Percentiles rank a stretch among this genome's conserved stretches.
Conservation (phyloP, 2,888 invertebrate species). For the Nudaria mundana region DNA sequence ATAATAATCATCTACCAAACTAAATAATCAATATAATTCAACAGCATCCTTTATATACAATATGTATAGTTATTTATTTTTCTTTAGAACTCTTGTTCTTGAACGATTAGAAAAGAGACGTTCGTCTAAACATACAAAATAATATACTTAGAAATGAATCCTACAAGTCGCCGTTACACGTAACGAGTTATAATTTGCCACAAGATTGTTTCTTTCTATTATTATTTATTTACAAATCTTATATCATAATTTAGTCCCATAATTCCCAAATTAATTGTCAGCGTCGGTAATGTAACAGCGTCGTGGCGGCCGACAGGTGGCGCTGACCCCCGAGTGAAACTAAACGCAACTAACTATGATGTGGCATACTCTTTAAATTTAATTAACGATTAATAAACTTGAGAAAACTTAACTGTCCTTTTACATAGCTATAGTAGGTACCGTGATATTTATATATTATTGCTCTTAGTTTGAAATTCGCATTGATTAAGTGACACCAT, state of each 20-base stretch:
- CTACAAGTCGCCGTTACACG: conserved; percentile 58
- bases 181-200: conserved; percentile 79
- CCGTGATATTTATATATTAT: conserved; percentile 16
- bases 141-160: conserved; percentile 58
- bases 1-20: conserved; percentile 79
- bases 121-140: conserved; percentile 61
- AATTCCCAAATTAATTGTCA: conserved; percentile 66
- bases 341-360: background rate
- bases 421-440: conserved; percentile 22
- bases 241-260: conserved; percentile 78
- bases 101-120: conserved; percentile 57
- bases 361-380: conserved; percentile 20
- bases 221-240: conserved; percentile 77
- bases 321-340: background rate
- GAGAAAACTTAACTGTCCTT: conserved; percentile 61
- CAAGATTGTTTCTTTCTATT: conserved; percentile 59
- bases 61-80: conserved; percentile 71
- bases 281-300: conserved; percentile 45
- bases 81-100: conserved; percentile 47
- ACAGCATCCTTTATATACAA: conserved; percentile 79
- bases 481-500: conserved; percentile 6
- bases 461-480: conserved; percentile 33
- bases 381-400: conserved; percentile 60
- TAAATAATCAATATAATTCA: conserved; percentile 77
- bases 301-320: background rate